Evolutionary conservation across 1,140 invertebrate genomes (phyloP).

Genomic region (Cheumatopsyche charites): DNA sequence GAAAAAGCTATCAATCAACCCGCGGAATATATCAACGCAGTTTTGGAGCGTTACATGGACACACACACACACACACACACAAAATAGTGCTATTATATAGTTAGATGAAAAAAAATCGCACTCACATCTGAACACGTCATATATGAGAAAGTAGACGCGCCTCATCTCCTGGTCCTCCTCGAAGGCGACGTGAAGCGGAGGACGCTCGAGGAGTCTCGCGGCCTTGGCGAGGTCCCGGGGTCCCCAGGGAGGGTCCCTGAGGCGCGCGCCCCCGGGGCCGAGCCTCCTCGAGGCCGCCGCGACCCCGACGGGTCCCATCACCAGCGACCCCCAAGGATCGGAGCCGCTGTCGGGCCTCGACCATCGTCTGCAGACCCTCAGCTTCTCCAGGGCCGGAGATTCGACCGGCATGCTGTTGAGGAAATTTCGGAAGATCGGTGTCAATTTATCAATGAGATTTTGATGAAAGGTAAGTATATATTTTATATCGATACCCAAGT

Average conservation of each 20-base stretch:
- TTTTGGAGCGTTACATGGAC: too few relatives aligned
- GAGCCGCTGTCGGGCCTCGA: constrained; percentile 41
- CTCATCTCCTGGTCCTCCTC: constrained; percentile 78
- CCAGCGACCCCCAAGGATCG: constrained; percentile 41
- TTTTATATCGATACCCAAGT: too few relatives aligned
- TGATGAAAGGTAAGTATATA: too few relatives aligned
- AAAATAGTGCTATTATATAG: too few relatives aligned
- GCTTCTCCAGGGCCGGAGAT: constrained; percentile 40
- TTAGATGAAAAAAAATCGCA: constrained; percentile 40
- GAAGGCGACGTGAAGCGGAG: constrained; percentile 61
- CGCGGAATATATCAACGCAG: too few relatives aligned
- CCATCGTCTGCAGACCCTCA: constrained; percentile 36
- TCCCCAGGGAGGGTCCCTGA: constrained; percentile 55
- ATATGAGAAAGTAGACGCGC: constrained; percentile 75
- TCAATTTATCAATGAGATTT: too few relatives aligned
- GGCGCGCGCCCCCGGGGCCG: constrained; percentile 35
- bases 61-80: too few relatives aligned
- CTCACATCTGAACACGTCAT: constrained; percentile 80
- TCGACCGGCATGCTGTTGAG: constrained; percentile 37
- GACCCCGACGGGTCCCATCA: background rate
- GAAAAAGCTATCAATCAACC: too few relatives aligned
- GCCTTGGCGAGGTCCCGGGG: constrained; percentile 65
- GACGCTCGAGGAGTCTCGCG: constrained; percentile 63
- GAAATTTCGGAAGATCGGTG: too few relatives aligned
- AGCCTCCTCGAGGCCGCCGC: background rate